Base-by-base conservation (phyloP, 2,797 vertebrate species). In the Acipenser oxyrinchus region DNA sequence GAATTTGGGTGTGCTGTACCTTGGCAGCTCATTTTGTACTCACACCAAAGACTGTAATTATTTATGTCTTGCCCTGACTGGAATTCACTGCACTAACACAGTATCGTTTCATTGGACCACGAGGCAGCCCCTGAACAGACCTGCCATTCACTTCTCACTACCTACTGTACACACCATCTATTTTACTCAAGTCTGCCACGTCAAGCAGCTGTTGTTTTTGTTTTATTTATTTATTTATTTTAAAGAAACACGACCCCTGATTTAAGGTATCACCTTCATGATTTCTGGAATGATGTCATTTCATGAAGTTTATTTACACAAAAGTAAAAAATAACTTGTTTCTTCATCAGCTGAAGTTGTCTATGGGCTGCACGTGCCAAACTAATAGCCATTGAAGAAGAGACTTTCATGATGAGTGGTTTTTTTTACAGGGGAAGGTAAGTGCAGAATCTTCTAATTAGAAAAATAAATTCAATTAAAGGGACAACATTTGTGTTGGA, bases 381-480 rank as follows among this genome's bases (percentile, higher is more conserved):
- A 70, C 65, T 65, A 66, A 57, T 63, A 65, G 69, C 37, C 68
- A 57, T 68, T 57, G 64, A 66, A 68, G 18, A 58, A 7, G 11
- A 62, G 48, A 10, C 9, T 10, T 62, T 7, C 37, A 18, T 18
- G 11, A 88, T 88, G 88, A 90, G 86, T 73, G 85, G 79, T 71
- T 90, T 81, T 78, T 79, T 87, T 18, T 87, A 88, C 52, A 78
- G 85, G 66, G 86, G 87, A 77, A 82, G 87, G 88, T 89, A 84
- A 87, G 87, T 60, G 2, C 49, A 60, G 23, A 59, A 64, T 37
- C 51, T 64, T 60, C 11, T 63, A 13, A 1, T 12, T 11, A 23
- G 63, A 67, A 66, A 51, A 55, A 62, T 48, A 15, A 13, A 57
- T 37, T 37, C 37, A 37, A 37, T 37, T 37, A 37, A 37, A 37